Percentiles rank a stretch among this genome's conserved stretches.
Conservation (phyloP, 2,888 invertebrate genomes). For the Tachystola acroxantha region DNA sequence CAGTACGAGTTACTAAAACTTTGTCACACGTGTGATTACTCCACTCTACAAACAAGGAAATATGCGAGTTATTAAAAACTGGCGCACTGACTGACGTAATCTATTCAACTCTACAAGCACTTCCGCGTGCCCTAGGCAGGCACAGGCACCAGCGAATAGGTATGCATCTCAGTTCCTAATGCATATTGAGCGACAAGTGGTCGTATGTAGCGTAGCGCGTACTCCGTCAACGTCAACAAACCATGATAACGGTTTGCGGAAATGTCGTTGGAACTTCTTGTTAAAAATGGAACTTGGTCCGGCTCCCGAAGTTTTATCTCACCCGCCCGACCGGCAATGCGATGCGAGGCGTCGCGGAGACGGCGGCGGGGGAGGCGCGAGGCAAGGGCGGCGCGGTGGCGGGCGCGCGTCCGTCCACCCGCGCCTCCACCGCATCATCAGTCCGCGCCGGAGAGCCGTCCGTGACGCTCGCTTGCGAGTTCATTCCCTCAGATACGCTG, state of each 20-base stretch:
- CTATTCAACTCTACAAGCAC: slow-evolving; percentile 45
- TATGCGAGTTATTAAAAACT: slow-evolving; percentile 72
- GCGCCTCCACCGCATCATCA: slow-evolving; percentile 69
- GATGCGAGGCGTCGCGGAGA: slow-evolving; percentile 39
- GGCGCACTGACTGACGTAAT: slow-evolving; percentile 74
- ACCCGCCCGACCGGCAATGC: too few relatives aligned
- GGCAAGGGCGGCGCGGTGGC: slow-evolving; percentile 32
- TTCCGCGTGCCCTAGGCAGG: slow-evolving; percentile 64
- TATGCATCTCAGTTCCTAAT: neutral
- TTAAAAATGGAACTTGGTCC: slow-evolving; percentile 68
- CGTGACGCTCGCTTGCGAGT: slow-evolving; percentile 70
- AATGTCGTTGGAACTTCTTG: slow-evolving; percentile 47
- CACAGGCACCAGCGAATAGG: too few relatives aligned
- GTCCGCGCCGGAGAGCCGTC: slow-evolving; percentile 72
- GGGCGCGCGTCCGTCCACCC: slow-evolving; percentile 56
- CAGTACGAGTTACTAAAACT: too few relatives aligned
- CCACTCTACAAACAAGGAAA: slow-evolving; percentile 62
- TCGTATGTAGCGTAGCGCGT: slow-evolving; percentile 24
- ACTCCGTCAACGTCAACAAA: slow-evolving; percentile 34
- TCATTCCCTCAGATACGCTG: slow-evolving; percentile 77
- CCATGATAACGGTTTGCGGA: slow-evolving; percentile 62
- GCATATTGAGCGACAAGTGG: slow-evolving; percentile 26
- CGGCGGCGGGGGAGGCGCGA: slow-evolving; percentile 31
- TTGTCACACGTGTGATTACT: too few relatives aligned
- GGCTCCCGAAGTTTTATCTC: slow-evolving; percentile 72